A percentile compares a stretch with the other conserved stretches of the same genome.
phyloP scores from a whole-genome alignment of 2,113 vertebrate genomes.

The Donacobius atricapilla region DNA sequence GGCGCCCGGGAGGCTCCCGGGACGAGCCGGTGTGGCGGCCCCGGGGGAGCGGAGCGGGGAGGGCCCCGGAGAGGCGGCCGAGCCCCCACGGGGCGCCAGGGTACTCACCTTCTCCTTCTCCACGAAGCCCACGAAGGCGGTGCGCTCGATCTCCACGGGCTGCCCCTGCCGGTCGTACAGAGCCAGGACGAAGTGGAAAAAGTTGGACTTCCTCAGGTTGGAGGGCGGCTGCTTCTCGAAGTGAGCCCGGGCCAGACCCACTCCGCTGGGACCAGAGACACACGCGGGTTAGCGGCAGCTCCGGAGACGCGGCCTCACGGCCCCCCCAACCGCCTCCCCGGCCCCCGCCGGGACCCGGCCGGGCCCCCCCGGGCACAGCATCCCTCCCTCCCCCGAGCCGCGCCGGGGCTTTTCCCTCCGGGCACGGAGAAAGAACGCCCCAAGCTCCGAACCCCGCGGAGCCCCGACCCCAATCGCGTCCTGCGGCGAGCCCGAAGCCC shows the following conservation, averaged over 20 bases:
- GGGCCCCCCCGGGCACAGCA: neutral
- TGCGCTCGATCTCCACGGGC: slow-evolving; percentile 98
- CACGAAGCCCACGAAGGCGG: slow-evolving; percentile 94
- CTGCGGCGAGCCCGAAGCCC: neutral
- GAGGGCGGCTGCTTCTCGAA: slow-evolving; percentile 99
- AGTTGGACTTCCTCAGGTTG: slow-evolving; percentile 98
- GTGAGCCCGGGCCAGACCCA: slow-evolving; percentile 97
- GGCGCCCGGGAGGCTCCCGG: neutral
- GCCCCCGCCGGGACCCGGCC: neutral
- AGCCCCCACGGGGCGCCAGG: neutral
- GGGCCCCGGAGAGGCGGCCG: neutral
- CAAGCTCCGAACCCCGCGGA: neutral
- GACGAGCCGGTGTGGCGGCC: neutral
- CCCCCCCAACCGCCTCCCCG: neutral
- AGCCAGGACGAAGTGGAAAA: slow-evolving; percentile 99
- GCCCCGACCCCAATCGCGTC: neutral
- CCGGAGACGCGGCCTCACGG: neutral
- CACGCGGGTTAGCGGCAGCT: slow-evolving; percentile 60
- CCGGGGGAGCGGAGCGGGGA: neutral
- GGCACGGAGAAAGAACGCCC: neutral
- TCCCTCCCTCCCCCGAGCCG: neutral
- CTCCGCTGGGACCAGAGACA: slow-evolving; percentile 86
- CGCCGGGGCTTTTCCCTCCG: neutral
- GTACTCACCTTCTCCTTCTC: slow-evolving; percentile 95
- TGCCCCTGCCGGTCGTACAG: slow-evolving; percentile 97